Evolutionary conservation across 2,797 vertebrate species (phyloP).

Genomic region (Halcyon badia): DNA sequence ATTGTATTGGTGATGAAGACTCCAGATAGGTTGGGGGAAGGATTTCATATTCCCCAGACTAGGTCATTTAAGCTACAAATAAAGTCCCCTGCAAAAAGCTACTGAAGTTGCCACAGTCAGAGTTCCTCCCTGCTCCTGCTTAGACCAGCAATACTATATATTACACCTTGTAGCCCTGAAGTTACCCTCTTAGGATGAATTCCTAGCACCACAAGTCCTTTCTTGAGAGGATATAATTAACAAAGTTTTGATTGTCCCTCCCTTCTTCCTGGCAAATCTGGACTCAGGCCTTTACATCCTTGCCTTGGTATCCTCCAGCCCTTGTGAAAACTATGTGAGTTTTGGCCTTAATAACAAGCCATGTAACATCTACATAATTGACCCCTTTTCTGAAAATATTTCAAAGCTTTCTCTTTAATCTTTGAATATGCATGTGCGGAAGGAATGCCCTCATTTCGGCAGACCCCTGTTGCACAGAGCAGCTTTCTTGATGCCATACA

Average conservation of each 20-base stretch:
- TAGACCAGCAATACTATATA: conserved; percentile 32
- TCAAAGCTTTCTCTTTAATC: conserved; percentile 68
- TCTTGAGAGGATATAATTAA: conserved; percentile 54
- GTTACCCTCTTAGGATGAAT: conserved; percentile 45
- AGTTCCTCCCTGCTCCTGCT: conserved; percentile 6
- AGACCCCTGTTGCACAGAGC: conserved; percentile 30
- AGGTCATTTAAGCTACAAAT: neutral
- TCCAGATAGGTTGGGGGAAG: neutral
- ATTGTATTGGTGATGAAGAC: neutral
- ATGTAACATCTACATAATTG: conserved; percentile 75
- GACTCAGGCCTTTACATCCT: conserved; percentile 19
- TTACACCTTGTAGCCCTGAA: conserved; percentile 37
- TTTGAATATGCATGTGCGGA: conserved; percentile 55
- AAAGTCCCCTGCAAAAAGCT: neutral
- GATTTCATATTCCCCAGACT: neutral
- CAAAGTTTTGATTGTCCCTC: conserved; percentile 46
- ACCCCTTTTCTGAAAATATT: conserved; percentile 68
- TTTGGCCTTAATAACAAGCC: conserved; percentile 66
- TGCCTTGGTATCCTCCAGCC: conserved; percentile 40
- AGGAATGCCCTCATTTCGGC: conserved; percentile 54
- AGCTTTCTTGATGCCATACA: conserved; percentile 9
- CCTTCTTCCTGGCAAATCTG: conserved; percentile 17
- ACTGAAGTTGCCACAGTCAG: neutral
- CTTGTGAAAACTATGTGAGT: conserved; percentile 30
- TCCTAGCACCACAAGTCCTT: neutral